Conservation (phyloP, 2,888 invertebrate species). For the Lottia gigantea region DNA sequence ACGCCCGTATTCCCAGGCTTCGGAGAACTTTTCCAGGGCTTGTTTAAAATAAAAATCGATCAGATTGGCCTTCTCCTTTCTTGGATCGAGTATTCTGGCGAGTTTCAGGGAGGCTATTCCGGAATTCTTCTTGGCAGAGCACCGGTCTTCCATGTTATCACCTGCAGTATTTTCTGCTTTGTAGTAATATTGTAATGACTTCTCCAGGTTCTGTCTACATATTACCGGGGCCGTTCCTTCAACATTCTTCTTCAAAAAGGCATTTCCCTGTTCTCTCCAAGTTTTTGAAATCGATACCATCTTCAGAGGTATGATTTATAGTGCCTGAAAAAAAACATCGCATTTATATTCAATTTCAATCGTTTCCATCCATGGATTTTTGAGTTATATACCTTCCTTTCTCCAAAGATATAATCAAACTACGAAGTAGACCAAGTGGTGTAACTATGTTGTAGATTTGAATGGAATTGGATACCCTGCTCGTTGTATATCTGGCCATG, state of each 20-base stretch:
- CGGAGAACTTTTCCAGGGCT: conserved; percentile 24
- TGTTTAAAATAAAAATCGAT: conserved; percentile 24
- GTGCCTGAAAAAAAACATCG: too few relatives aligned
- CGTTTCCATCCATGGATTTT: too few relatives aligned
- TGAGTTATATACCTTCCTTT: too few relatives aligned
- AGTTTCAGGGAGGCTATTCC: conserved; percentile 23
- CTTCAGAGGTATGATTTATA: background rate
- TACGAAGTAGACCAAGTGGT: too few relatives aligned
- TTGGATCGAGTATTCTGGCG: conserved; percentile 11
- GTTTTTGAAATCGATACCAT: background rate
- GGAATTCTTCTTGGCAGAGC: conserved; percentile 29
- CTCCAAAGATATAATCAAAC: too few relatives aligned
- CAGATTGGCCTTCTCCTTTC: background rate
- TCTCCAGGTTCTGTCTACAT: conserved; percentile 3
- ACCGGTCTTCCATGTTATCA: background rate
- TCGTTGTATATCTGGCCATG: too few relatives aligned
- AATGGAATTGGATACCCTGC: too few relatives aligned
- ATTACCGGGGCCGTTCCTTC: conserved; percentile 12
- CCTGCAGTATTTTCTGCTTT: conserved; percentile 6
- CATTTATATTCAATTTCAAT: too few relatives aligned
- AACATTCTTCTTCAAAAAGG: background rate
- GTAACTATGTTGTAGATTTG: too few relatives aligned
- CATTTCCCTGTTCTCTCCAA: conserved; percentile 13
- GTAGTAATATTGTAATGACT: conserved; percentile 3
- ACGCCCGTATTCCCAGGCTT: conserved; percentile 13